A percentile compares a stretch with the other conserved stretches of the same genome.
Evolutionary conservation across 1,140 invertebrate genomes (phyloP).

Genomic region (Trachelipus rathkii): DNA sequence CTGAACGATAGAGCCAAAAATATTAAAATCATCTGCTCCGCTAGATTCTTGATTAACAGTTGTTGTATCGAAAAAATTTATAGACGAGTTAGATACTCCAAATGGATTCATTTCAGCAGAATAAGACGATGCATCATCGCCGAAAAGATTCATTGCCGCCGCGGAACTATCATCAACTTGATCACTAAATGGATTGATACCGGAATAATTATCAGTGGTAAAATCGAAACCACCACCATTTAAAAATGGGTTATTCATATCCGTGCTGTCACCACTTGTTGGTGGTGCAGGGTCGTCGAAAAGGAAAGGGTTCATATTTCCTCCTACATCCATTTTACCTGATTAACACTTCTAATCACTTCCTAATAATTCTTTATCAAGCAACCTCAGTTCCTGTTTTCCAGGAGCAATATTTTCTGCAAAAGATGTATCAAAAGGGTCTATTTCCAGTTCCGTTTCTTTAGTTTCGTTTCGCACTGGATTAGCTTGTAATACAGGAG

Average conservation of each 20-base stretch:
- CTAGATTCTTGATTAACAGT: not conserved
- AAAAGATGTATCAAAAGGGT: conserved; percentile 50
- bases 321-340: conserved; percentile 45
- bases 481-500: conserved; percentile 30
- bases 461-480: conserved; percentile 14
- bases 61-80: conserved; percentile 25
- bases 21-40: conserved; percentile 20
- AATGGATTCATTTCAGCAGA: conserved; percentile 44
- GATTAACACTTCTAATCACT: not conserved
- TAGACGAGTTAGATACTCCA: conserved; percentile 26
- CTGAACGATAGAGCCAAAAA: conserved; percentile 33
- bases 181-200: conserved; percentile 49
- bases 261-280: conserved; percentile 21
- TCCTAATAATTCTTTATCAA: conserved; percentile 44
- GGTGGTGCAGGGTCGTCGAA: conserved; percentile 54
- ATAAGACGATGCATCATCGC: conserved; percentile 30
- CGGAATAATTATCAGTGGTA: conserved; percentile 32
- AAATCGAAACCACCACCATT: conserved; percentile 44
- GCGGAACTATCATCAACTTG: conserved; percentile 41
- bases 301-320: conserved; percentile 65
- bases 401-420: conserved; percentile 46
- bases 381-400: conserved; percentile 46
- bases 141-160: conserved; percentile 37
- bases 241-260: conserved; percentile 47
- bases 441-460: conserved; percentile 40